Percentiles rank a stretch among this genome's conserved stretches.
phyloP scores from a whole-genome alignment of 2,888 invertebrate species.

The Mesorhabditis belari region DNA sequence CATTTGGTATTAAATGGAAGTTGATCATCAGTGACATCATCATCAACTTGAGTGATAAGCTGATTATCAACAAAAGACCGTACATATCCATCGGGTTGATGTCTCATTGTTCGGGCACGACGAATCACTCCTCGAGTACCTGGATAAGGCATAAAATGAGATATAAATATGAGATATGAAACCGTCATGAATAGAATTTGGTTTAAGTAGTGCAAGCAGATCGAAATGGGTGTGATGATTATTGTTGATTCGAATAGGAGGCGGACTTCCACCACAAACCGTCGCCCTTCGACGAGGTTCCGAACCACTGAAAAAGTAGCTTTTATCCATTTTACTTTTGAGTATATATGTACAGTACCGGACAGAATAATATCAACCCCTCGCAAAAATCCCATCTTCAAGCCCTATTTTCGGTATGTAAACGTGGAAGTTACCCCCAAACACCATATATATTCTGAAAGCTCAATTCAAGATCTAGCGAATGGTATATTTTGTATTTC shows the following conservation, averaged over 20 bases:
- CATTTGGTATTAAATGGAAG: slow-evolving; percentile 36
- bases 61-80: slow-evolving; percentile 39
- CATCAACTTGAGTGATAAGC: slow-evolving; percentile 30
- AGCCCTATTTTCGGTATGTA: too few species aligned
- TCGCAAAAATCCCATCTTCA: too few species aligned
- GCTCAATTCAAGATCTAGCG: too few species aligned
- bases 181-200: background rate
- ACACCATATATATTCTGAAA: background rate
- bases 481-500: too few species aligned
- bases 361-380: too few species aligned
- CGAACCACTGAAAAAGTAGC: too few species aligned
- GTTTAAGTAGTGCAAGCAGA: background rate
- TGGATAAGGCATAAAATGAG: background rate
- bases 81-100: slow-evolving; percentile 36
- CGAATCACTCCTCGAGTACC: slow-evolving; percentile 16
- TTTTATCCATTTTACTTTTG: too few species aligned
- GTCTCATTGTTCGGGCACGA: slow-evolving; percentile 35
- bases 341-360: too few species aligned
- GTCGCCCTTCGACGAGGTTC: background rate
- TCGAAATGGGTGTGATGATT: background rate
- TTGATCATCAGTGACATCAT: slow-evolving; percentile 33
- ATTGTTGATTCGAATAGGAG: background rate
- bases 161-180: background rate
- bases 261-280: background rate
- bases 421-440: too few species aligned